Evolutionary conservation across 2,888 invertebrate genomes (phyloP).

Genomic region (Macaria liturata): DNA sequence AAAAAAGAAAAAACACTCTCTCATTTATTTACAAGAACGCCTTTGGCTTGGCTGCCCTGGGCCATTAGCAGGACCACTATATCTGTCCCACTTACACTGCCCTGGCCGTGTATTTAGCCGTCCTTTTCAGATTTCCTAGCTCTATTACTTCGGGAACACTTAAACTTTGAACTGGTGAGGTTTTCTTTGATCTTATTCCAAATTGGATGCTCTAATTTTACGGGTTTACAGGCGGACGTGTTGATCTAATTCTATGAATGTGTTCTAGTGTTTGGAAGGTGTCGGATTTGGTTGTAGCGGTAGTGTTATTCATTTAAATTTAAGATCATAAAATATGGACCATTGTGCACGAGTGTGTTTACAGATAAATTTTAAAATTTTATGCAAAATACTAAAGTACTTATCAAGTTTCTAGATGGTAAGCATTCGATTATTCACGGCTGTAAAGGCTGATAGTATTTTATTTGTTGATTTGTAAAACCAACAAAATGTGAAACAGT

Average conservation of each 20-base stretch:
- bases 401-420: too few species aligned
- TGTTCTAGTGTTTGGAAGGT: too few species aligned
- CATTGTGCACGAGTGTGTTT: too few species aligned
- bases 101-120: constrained; percentile 48
- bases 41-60: constrained; percentile 60
- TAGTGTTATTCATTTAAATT: too few species aligned
- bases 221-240: constrained; percentile 1
- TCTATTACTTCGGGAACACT: constrained; percentile 58
- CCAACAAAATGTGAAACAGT: too few species aligned
- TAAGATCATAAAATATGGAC: too few species aligned
- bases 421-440: too few species aligned
- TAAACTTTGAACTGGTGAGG: constrained; percentile 55
- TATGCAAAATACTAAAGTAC: too few species aligned
- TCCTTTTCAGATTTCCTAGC: constrained; percentile 57
- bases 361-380: too few species aligned
- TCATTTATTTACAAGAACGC: constrained; percentile 72
- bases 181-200: constrained; percentile 38
- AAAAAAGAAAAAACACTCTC: constrained; percentile 55
- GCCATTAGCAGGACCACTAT: constrained; percentile 66
- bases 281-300: too few species aligned
- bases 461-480: too few species aligned
- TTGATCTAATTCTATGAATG: not conserved
- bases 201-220: constrained; percentile 29
- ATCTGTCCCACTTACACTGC: constrained; percentile 52
- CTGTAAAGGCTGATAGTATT: too few species aligned